These are phyloP conservation scores for Hippolais icterina DNA, from an alignment of 2,113 vertebrate species.

Conservation along the genomic window DNA sequence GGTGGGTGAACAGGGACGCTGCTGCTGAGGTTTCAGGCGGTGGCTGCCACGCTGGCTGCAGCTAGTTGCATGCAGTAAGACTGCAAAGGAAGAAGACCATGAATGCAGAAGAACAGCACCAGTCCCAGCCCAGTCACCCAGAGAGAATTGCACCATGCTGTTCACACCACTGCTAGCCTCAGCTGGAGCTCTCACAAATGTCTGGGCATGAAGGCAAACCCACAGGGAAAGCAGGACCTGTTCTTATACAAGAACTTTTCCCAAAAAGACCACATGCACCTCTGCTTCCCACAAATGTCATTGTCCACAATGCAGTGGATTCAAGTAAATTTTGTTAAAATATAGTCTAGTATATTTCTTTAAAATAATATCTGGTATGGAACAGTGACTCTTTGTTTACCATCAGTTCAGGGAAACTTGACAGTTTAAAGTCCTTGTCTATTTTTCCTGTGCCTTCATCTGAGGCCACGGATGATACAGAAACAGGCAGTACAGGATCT, in stretches of 20 bases:
- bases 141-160: neutral
- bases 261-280: fast-evolving
- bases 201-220: fast-evolving
- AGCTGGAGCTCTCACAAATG: neutral
- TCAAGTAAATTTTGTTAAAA: neutral
- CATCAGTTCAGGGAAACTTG: too few species aligned
- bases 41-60: neutral
- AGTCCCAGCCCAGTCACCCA: fast-evolving
- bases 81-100: neutral
- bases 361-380: neutral
- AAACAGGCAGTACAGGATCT: neutral
- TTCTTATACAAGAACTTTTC: neutral
- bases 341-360: neutral
- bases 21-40: neutral
- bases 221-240: neutral
- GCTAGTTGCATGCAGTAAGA: fast-evolving
- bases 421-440: neutral
- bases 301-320: neutral
- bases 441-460: neutral
- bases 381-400: neutral
- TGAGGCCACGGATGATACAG: neutral
- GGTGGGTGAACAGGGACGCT: fast-evolving
- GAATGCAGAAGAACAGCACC: neutral
- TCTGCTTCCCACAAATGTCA: neutral
- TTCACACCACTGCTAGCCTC: fast-evolving